Evolutionary conservation across 2,113 vertebrate species (phyloP).

Genomic region (Bos indicus): DNA sequence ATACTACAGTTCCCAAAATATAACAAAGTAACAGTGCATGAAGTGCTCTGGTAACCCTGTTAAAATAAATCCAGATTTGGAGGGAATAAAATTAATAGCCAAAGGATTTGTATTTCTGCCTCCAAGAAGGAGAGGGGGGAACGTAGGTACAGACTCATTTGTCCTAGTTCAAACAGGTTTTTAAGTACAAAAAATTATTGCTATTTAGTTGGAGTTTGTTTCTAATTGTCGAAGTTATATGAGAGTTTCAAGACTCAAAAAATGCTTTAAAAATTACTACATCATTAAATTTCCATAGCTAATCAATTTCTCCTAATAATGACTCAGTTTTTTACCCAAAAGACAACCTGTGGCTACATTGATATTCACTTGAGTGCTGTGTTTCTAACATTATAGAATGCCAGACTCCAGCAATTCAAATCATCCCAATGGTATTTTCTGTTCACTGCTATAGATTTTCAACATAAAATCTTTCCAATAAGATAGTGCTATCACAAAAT

Average conservation of each 20-base stretch:
- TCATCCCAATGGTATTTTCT: background rate
- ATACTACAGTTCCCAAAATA: background rate
- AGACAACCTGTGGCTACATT: background rate
- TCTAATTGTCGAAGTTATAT: background rate
- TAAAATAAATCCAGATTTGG: background rate
- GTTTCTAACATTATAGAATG: background rate
- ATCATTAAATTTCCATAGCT: background rate
- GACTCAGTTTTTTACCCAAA: background rate
- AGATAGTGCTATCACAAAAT: background rate
- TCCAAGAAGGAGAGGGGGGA: background rate
- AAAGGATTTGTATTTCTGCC: background rate
- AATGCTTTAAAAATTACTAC: background rate
- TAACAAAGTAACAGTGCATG: background rate
- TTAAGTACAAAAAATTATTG: background rate
- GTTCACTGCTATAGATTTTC: constrained; percentile 44
- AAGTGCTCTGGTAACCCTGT: background rate
- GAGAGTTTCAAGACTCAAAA: background rate
- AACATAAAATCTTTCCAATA: constrained; percentile 29
- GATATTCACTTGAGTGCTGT: background rate
- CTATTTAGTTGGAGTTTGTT: background rate
- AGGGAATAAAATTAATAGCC: background rate
- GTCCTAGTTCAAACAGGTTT: background rate
- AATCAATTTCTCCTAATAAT: background rate
- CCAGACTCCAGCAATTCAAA: background rate
- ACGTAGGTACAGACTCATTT: background rate